Base-by-base conservation (phyloP, 2,888 invertebrate species). In the Napeogenes sylphis region DNA sequence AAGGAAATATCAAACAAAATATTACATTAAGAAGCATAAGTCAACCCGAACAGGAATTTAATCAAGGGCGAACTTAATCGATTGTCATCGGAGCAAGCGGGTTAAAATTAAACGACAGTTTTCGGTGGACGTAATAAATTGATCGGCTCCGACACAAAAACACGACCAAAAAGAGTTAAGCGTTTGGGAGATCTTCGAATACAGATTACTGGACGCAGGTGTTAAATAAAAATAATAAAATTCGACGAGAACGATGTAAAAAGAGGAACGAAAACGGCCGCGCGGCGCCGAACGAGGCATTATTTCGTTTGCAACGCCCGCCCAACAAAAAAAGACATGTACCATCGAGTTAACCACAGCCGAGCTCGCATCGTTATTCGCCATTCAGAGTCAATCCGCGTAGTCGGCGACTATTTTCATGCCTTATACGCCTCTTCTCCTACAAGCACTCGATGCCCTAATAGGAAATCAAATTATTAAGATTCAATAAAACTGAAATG, bases 161-260 rank as follows among this genome's bases (percentile, higher is more conserved):
- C 79, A 80, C 73, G 78, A 73, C 85, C 81, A 89, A 89, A 90
- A 90, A 90, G 88, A 88, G 87, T 89, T 89, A 89, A 90, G 87
- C 90, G 89, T 86, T 88, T 83, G 82, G 83, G 79, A 87, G 90
- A 90, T 90, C 86, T 86, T 85, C 83, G 85, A 84, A 85, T 83
- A 87, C 87, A 87, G 90, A 90, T 90, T 90, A 86, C 86, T 74
- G 84, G 81, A 83, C 83, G 90, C 90, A 90, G 90, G 90, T 90
- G 90, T 90, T 90, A 90, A 90, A 90, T 87, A 88, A 90, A 90
- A 90, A 90, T 90, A 90, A 90, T 87, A 90, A 89, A 89, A 84
- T 84, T 79, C 75, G 79, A 86, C 81, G 80, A 79, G 83, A 79
- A 75, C 80, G 80, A 78, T 63, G 74, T 79, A 89, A 89, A 89